A percentile compares a stretch with the other conserved stretches of the same genome.
Conservation (phyloP, 1,140 invertebrate species). For the Bombus pascuorum region DNA sequence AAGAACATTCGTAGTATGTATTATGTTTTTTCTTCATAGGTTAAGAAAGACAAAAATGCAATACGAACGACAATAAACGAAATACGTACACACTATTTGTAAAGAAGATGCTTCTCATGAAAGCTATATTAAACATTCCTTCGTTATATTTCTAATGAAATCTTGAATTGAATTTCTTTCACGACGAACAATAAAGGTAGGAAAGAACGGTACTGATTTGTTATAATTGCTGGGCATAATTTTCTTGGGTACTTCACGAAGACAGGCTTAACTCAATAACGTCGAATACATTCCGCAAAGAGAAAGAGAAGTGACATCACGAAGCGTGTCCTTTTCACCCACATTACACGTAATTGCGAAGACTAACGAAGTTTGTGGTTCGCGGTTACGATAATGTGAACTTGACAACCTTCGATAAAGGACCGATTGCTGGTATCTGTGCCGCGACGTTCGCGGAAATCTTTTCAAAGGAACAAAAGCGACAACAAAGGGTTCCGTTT, state of each 20-base stretch:
- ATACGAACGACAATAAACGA: no score
- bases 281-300: conserved; percentile 54
- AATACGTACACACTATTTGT: no score
- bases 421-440: conserved; percentile 34
- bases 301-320: conserved; percentile 44
- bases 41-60: not conserved
- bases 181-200: not conserved
- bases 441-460: conserved; percentile 1
- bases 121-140: no score
- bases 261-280: conserved; percentile 61
- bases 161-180: conserved; percentile 5
- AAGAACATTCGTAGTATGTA: no score
- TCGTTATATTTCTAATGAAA: not conserved
- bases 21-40: no score
- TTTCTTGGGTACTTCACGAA: conserved; percentile 47
- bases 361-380: conserved; percentile 67
- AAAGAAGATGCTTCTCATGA: no score
- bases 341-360: conserved; percentile 66
- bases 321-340: conserved; percentile 50
- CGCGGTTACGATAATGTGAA: conserved; percentile 64
- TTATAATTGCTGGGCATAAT: conserved; percentile 8
- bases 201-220: conserved; percentile 30
- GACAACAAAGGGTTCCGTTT: not conserved
- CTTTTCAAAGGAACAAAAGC: not conserved
- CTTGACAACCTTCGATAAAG: conserved; percentile 65